Evolutionary conservation across 2,888 invertebrate genomes (phyloP).

Genomic region (Parnassius apollo): DNA sequence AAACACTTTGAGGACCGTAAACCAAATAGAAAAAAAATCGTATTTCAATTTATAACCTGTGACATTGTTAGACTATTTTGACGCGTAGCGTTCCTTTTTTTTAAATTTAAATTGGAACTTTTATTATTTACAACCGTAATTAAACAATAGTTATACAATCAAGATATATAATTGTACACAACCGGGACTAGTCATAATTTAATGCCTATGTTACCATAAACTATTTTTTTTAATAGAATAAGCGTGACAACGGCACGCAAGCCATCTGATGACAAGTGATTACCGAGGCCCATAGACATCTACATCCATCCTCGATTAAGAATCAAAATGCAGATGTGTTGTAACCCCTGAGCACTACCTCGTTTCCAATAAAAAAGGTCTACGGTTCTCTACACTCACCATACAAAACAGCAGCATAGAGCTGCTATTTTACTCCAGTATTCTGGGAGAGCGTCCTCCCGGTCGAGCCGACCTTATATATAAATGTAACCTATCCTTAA

Average conservation of each 20-base stretch:
- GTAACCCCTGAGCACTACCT: no score
- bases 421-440: no score
- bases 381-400: no score
- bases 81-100: conserved; percentile 4
- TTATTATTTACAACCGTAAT: conserved; percentile 43
- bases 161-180: conserved; percentile 62
- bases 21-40: conserved; percentile 15
- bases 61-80: conserved; percentile 2
- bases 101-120: conserved; percentile 1
- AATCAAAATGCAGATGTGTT: no score
- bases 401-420: no score
- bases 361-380: no score
- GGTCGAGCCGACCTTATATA: conserved; percentile 14
- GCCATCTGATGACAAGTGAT: no score
- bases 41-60: conserved; percentile 16
- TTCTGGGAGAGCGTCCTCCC: no score
- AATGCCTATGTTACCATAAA: conserved; percentile 50
- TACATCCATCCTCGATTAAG: no score
- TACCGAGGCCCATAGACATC: no score
- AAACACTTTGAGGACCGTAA: conserved; percentile 26
- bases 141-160: conserved; percentile 63
- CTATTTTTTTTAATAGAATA: conserved; percentile 28
- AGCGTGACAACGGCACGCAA: no score
- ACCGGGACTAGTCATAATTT: conserved; percentile 54
- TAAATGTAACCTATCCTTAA: conserved; percentile 10